phyloP scores from a whole-genome alignment of 2,888 invertebrate species.

The Thecocarcelia acutangulata region DNA sequence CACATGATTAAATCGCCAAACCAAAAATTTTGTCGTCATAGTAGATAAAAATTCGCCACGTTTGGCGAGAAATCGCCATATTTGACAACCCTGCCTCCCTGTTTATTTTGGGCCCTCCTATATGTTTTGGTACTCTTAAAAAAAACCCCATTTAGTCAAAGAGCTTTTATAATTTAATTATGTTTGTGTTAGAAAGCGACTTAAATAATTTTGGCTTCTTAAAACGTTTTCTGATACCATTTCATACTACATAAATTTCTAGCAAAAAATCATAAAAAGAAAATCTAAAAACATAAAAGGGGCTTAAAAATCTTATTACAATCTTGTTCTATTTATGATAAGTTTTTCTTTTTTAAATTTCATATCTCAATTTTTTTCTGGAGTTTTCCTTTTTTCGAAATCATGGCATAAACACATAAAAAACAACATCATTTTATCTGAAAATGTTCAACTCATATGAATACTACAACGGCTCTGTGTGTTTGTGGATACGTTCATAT shows the following conservation, averaged over 20 bases:
- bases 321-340: slow-evolving; percentile 66
- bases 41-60: too few relatives aligned
- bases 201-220: slow-evolving; percentile 5
- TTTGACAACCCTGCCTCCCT: too few relatives aligned
- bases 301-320: slow-evolving; percentile 69
- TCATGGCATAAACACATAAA: slow-evolving; percentile 23
- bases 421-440: slow-evolving; percentile 62
- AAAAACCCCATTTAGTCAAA: not conserved
- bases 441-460: slow-evolving; percentile 46
- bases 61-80: too few relatives aligned
- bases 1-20: too few relatives aligned
- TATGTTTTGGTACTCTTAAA: not conserved
- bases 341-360: slow-evolving; percentile 50
- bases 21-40: too few relatives aligned
- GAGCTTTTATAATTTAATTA: slow-evolving; percentile 35
- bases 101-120: too few relatives aligned
- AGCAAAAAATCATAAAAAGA: slow-evolving; percentile 2
- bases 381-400: slow-evolving; percentile 8
- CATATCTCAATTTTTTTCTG: slow-evolving; percentile 10
- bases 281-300: slow-evolving; percentile 62
- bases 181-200: slow-evolving; percentile 20
- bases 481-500: not conserved
- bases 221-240: slow-evolving; percentile 8
- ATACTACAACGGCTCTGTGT: slow-evolving; percentile 44
- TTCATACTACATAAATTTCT: slow-evolving; percentile 33